These are phyloP conservation scores for Tetragnatha montana DNA, from an alignment of 2,888 invertebrate genomes.

Conservation along the genomic window DNA sequence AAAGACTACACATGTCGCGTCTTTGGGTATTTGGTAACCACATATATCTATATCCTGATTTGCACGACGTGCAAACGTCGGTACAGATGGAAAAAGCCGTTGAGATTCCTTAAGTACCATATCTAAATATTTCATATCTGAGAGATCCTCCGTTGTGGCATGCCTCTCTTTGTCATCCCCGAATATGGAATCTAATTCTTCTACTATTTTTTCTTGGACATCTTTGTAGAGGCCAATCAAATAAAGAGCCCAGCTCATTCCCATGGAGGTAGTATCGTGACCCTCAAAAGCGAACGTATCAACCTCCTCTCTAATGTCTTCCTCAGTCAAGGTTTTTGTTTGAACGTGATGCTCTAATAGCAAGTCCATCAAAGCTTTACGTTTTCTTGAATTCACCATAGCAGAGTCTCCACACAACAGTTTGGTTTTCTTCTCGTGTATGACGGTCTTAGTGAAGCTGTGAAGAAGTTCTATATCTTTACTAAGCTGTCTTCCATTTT, in stretches of 20 bases:
- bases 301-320: conserved; percentile 73
- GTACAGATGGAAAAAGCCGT: conserved; percentile 13
- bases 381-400: background rate
- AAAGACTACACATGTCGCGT: background rate
- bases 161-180: conserved; percentile 83
- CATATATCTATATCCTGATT: background rate
- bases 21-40: conserved; percentile 9
- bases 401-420: conserved; percentile 1
- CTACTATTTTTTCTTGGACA: conserved; percentile 81
- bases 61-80: background rate
- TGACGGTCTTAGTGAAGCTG: conserved; percentile 64
- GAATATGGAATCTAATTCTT: conserved; percentile 86
- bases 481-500: conserved; percentile 45
- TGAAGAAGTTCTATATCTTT: conserved; percentile 60
- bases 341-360: conserved; percentile 71
- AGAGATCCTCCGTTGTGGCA: conserved; percentile 86
- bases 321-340: conserved; percentile 67
- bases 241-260: conserved; percentile 86
- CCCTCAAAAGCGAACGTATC: conserved; percentile 73
- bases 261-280: conserved; percentile 84
- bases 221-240: conserved; percentile 80
- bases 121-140: conserved; percentile 81
- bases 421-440: conserved; percentile 50
- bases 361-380: conserved; percentile 72
- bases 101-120: conserved; percentile 75